Conservation (phyloP, 2,797 vertebrate species). For the Spinus olivaceus region DNA sequence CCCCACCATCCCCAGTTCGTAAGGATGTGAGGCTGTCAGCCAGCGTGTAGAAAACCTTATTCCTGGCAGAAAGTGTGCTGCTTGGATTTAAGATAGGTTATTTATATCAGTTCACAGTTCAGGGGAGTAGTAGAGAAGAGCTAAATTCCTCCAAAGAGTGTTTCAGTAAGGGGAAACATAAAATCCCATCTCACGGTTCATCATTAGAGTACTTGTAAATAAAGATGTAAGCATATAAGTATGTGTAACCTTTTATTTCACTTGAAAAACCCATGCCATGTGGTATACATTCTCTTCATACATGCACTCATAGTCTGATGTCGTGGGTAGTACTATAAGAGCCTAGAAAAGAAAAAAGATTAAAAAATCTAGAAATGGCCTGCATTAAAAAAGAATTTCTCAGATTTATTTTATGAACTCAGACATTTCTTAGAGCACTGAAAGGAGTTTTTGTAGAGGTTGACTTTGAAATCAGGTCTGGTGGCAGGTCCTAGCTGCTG, state of each 20-base stretch:
- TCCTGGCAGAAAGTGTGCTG: background rate
- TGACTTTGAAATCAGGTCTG: background rate
- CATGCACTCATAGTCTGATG: background rate
- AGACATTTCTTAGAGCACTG: background rate
- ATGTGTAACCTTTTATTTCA: background rate
- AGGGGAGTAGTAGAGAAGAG: background rate
- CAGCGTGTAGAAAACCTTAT: background rate
- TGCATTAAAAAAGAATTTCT: background rate
- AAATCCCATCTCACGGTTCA: background rate
- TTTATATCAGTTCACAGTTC: background rate
- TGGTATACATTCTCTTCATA: background rate
- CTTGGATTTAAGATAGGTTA: background rate
- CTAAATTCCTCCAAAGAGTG: background rate
- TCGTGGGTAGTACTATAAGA: background rate
- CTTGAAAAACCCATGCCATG: background rate
- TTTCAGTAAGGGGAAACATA: background rate
- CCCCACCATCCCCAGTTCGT: rapidly evolving
- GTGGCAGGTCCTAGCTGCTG: background rate
- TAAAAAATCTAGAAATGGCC: background rate
- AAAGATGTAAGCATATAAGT: background rate
- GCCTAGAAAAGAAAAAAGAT: background rate
- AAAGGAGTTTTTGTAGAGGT: background rate
- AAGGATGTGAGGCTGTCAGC: background rate
- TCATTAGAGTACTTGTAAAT: background rate
- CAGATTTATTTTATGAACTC: background rate